These are phyloP conservation scores for Hemistola chrysoprasaria DNA, from an alignment of 2,888 invertebrate genomes.

Conservation along the genomic window DNA sequence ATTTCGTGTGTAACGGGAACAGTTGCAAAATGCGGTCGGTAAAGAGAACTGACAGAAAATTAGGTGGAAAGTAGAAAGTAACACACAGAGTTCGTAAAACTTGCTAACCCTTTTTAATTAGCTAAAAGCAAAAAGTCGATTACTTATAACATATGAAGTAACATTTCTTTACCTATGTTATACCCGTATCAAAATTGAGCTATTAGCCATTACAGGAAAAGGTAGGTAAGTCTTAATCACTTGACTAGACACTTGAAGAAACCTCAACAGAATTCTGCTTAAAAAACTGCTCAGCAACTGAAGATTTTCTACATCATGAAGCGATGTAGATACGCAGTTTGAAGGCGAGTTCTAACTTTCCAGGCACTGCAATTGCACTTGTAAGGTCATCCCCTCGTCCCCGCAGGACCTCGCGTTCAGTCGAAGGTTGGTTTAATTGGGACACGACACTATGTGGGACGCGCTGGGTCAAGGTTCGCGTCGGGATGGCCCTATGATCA, in stretches of 20 bases:
- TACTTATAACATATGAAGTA: slow-evolving; percentile 1
- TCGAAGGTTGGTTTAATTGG: slow-evolving; percentile 69
- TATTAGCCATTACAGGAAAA: too few relatives aligned
- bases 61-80: slow-evolving; percentile 6
- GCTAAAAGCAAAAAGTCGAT: slow-evolving; percentile 13
- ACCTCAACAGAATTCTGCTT: too few relatives aligned
- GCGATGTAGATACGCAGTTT: too few relatives aligned
- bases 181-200: not conserved
- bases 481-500: slow-evolving; percentile 8
- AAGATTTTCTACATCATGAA: too few relatives aligned
- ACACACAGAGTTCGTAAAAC: slow-evolving; percentile 9
- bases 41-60: slow-evolving; percentile 18
- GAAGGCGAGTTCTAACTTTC: not conserved
- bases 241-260: too few relatives aligned
- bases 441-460: slow-evolving; percentile 64
- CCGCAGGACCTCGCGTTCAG: slow-evolving; percentile 47
- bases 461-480: slow-evolving; percentile 63
- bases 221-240: too few relatives aligned
- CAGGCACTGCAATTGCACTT: slow-evolving; percentile 15
- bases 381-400: slow-evolving; percentile 24
- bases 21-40: slow-evolving; percentile 5
- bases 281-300: too few relatives aligned
- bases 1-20: slow-evolving; percentile 13
- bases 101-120: slow-evolving; percentile 16
- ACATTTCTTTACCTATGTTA: slow-evolving; percentile 1